Evolutionary conservation across 1,140 invertebrate species (phyloP), one percentile per base, ranked within the genome.

Genomic region (Pachyrhynchus sulphureomaculatus): DNA sequence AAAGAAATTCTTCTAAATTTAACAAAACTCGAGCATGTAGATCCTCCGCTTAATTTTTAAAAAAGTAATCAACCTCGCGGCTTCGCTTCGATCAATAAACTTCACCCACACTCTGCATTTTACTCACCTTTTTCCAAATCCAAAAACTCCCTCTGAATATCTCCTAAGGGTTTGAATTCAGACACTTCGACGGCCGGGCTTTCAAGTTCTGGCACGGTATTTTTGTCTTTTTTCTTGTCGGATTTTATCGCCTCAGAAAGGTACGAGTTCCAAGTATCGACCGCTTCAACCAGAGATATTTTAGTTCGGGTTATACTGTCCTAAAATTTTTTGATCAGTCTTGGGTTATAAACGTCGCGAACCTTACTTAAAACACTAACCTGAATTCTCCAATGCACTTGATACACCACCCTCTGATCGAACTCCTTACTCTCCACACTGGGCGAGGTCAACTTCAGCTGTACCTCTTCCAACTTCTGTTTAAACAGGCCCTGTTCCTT

Each of bases 401-500:
- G 45, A 29, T 23, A 18, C 21, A 53, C 9, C 8, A 9, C 32
- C 12, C 44, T 23, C 10, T 17, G 4, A 20, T 75, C 70, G 10
- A 77, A 65, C 17, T 77, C 77, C 47, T 77, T 79, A 33, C 76
- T 77, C 63, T 85, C 82, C 5, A 85, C 72, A 2, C 79, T 82
- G 0, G 85, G 84, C 0, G 85, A 87, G 0, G 86, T 88, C 8
- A 89, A 67, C 64, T 86, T 85, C 13, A 88, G 66, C 67, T 92
- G 89, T 41, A 90, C 83, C 60, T 89, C 86, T 72, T 90, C 88
- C 44, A 90, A 85, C 69, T 84, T 86, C 49, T 83, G 82, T 66
- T 88, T 88, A 54, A 91, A 91, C 29, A 78, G 76, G n/a, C 79
- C 76, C 62, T 86, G 84, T 71, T 92, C 88, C 56, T 85, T 84